A percentile compares a stretch with the other conserved stretches of the same genome.
phyloP scores from a whole-genome alignment of 2,888 invertebrate species.

The Oxyscelio sp. region DNA sequence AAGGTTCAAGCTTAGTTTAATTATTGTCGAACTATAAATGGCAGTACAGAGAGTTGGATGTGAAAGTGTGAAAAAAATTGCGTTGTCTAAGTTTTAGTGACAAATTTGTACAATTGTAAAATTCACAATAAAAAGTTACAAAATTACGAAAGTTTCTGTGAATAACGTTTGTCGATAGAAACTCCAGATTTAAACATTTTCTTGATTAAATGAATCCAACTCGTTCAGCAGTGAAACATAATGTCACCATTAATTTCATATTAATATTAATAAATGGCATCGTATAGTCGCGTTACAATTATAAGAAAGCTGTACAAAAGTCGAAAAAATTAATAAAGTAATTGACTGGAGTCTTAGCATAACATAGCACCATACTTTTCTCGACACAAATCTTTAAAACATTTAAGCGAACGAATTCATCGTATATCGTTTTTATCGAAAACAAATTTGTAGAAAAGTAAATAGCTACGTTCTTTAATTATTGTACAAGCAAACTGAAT shows the following conservation, averaged over 20 bases:
- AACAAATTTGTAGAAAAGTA: slow-evolving; percentile 17
- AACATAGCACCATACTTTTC: slow-evolving; percentile 82
- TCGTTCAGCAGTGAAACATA: slow-evolving; percentile 83
- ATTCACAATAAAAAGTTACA: no score
- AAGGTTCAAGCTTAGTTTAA: slow-evolving; percentile 55
- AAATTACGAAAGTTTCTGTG: no score
- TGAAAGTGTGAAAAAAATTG: neutral
- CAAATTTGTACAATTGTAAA: neutral
- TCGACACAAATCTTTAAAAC: slow-evolving; percentile 42
- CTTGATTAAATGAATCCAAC: slow-evolving; percentile 36
- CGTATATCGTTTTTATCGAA: no score
- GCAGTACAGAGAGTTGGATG: slow-evolving; percentile 62
- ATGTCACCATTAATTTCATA: slow-evolving; percentile 75
- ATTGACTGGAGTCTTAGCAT: slow-evolving; percentile 82
- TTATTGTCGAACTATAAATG: slow-evolving; percentile 55
- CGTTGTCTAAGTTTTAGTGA: neutral
- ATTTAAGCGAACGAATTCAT: slow-evolving; percentile 6
- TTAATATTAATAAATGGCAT: slow-evolving; percentile 81
- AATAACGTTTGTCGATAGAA: no score
- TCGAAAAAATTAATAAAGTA: slow-evolving; percentile 82
- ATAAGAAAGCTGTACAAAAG: slow-evolving; percentile 86
- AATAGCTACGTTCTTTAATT: slow-evolving; percentile 18
- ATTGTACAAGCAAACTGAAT: slow-evolving; percentile 1
- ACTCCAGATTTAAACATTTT: neutral
- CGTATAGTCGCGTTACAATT: slow-evolving; percentile 82